These are phyloP conservation scores for Cabera pusaria DNA, from an alignment of 2,888 invertebrate species.

Conservation along the genomic window DNA sequence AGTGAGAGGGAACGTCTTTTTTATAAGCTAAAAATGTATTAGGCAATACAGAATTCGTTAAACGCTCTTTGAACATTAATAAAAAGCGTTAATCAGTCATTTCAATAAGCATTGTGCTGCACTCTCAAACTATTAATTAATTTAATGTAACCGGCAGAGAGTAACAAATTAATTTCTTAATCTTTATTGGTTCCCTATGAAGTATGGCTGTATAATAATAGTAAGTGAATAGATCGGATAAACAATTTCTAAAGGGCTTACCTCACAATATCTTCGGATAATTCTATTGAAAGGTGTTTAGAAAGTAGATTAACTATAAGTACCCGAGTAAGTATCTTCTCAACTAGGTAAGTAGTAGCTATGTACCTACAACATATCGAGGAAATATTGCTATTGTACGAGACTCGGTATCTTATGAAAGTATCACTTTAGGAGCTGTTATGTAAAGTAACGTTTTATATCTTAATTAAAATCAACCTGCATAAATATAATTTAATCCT, in stretches of 20 bases:
- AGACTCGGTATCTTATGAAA: slow-evolving; percentile 16
- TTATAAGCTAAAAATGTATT: slow-evolving; percentile 11
- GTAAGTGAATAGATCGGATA: background rate
- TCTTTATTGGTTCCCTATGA: too few species aligned
- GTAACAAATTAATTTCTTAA: too few species aligned
- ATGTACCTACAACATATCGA: too few species aligned
- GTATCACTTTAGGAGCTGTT: slow-evolving; percentile 3
- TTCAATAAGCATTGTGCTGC: too few species aligned
- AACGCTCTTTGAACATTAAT: background rate
- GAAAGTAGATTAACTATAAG: slow-evolving; percentile 11
- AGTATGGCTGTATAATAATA: slow-evolving; percentile 4
- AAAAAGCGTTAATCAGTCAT: background rate
- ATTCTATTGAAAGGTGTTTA: slow-evolving; percentile 15
- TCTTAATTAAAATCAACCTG: slow-evolving; percentile 8
- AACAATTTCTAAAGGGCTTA: slow-evolving; percentile 5
- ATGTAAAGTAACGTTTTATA: slow-evolving; percentile 7
- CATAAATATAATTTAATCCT: slow-evolving; percentile 1
- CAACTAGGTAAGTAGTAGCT: too few species aligned
- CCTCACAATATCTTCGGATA: background rate
- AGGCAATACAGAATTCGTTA: slow-evolving; percentile 7
- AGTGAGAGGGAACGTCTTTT: slow-evolving; percentile 19
- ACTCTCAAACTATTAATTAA: too few species aligned
- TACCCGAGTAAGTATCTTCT: too few species aligned
- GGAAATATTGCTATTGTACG: slow-evolving; percentile 4
- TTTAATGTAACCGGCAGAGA: too few species aligned